Evolutionary conservation across 2,888 invertebrate genomes (phyloP).

Genomic region (Xestia rhomboidea): DNA sequence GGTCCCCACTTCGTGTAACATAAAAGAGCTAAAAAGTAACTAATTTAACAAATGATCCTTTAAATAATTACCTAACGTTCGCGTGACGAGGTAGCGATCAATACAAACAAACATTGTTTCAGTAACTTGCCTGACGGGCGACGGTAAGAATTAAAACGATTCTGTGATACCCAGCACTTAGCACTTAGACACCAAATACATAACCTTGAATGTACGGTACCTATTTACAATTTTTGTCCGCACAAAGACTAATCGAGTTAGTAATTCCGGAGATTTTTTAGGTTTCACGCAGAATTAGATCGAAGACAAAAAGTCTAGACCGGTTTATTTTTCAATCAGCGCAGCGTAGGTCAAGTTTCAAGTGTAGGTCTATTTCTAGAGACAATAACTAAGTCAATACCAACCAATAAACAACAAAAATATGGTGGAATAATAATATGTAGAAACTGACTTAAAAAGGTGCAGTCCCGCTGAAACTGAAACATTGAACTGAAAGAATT

Average conservation of each 20-base stretch:
- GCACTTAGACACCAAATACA: slow-evolving; percentile 18
- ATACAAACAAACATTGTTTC: slow-evolving; percentile 24
- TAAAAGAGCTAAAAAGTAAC: not conserved
- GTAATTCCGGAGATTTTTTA: slow-evolving; percentile 45
- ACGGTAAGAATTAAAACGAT: slow-evolving; percentile 4
- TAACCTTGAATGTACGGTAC: slow-evolving; percentile 54
- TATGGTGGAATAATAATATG: not conserved
- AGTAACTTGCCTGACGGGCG: not conserved
- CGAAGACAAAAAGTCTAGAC: slow-evolving; percentile 32
- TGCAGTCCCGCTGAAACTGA: not conserved
- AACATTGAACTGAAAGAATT: not conserved
- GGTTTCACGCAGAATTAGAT: slow-evolving; percentile 31
- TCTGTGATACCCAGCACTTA: slow-evolving; percentile 8
- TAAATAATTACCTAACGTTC: slow-evolving; percentile 1
- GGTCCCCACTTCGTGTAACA: not conserved
- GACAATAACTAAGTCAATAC: not conserved
- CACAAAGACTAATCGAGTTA: slow-evolving; percentile 46
- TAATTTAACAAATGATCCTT: slow-evolving; percentile 4
- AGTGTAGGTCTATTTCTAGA: not conserved
- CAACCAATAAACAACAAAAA: not conserved
- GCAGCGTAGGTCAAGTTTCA: not conserved
- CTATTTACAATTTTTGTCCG: slow-evolving; percentile 39
- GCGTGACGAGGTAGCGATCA: slow-evolving; percentile 23
- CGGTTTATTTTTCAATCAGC: slow-evolving; percentile 15
- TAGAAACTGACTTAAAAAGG: not conserved